Evolutionary conservation across 2,113 vertebrate genomes (phyloP).

Genomic region (Pangasianodon gigas): DNA sequence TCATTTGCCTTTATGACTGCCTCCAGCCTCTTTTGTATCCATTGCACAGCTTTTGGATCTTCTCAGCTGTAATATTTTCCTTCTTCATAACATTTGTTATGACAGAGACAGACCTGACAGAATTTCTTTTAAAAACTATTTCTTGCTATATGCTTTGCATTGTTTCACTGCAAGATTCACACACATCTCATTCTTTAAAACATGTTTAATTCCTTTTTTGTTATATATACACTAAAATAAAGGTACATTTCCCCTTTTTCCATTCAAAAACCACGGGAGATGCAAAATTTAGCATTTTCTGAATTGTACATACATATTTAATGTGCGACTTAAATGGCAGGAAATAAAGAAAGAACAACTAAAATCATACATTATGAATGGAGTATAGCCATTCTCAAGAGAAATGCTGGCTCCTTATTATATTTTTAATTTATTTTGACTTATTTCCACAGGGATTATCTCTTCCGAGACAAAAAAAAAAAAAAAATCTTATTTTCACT

Average conservation of each 20-base stretch:
- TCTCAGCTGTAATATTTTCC: neutral
- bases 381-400: neutral
- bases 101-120: neutral
- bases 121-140: neutral
- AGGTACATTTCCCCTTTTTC: neutral
- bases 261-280: neutral
- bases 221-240: neutral
- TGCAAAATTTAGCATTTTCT: neutral
- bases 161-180: neutral
- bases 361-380: neutral
- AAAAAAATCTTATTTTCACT: neutral
- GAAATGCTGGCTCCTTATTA: slow-evolving; percentile 3
- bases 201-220: neutral
- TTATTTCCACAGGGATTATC: slow-evolving; percentile 20
- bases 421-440: slow-evolving; percentile 18
- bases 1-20: neutral
- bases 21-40: neutral
- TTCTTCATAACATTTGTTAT: neutral
- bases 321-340: slow-evolving; percentile 21
- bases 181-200: neutral
- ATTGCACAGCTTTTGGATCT: neutral
- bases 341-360: slow-evolving; percentile 12
- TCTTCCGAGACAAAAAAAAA: neutral
- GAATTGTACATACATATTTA: neutral
- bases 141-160: neutral